Evolutionary conservation across 2,888 invertebrate genomes (phyloP).

Genomic region (Chalcosyrphus nemorum): DNA sequence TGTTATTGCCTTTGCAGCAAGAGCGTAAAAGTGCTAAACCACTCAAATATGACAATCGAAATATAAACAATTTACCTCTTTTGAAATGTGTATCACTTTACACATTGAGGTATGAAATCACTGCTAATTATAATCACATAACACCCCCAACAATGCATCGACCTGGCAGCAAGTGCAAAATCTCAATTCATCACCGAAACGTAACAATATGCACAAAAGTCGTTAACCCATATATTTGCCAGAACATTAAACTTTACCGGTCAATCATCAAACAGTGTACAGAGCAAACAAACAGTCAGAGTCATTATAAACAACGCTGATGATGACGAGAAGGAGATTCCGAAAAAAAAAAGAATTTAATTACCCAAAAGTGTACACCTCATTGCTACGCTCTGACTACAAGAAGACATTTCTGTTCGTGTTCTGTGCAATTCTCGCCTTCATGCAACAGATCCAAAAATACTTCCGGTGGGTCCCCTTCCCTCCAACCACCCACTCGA

Average conservation of each 20-base stretch:
- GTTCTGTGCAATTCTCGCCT: constrained; percentile 30
- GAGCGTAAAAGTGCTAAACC: background rate
- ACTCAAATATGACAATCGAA: background rate
- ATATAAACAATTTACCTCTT: background rate
- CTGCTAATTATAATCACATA: constrained; percentile 38
- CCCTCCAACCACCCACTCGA: background rate
- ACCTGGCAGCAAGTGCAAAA: constrained; percentile 4
- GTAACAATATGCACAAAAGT: constrained; percentile 29
- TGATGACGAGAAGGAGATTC: constrained; percentile 9
- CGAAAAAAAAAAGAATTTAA: constrained; percentile 31
- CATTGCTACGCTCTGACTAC: background rate
- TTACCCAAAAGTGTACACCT: constrained; percentile 19
- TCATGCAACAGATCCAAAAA: constrained; percentile 12
- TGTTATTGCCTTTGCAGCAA: too few species aligned
- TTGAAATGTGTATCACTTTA: constrained; percentile 2
- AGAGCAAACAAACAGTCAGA: background rate
- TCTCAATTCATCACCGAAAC: constrained; percentile 40
- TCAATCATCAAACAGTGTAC: constrained; percentile 15
- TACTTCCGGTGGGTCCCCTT: constrained; percentile 43
- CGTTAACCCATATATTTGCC: constrained; percentile 60
- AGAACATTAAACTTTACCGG: constrained; percentile 49
- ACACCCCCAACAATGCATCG: constrained; percentile 25
- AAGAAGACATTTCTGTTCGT: background rate
- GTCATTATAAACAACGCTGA: constrained; percentile 20
- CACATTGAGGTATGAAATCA: constrained; percentile 27